Conservation (phyloP, 2,888 invertebrate genomes). For the Tethea ocularis region DNA sequence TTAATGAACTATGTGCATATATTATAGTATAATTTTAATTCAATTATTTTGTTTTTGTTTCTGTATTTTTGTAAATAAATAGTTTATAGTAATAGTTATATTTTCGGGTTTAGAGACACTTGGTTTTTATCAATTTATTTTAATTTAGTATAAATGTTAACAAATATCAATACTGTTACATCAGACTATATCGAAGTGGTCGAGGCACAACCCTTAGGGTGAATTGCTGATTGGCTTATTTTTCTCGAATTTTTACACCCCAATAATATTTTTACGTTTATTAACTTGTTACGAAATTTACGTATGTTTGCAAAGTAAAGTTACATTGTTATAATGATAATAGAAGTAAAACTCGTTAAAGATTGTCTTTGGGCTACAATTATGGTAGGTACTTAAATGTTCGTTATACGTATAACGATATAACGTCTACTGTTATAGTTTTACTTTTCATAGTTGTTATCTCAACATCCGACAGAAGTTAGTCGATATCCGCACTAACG, state of each 20-base stretch:
- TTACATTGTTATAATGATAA: background rate
- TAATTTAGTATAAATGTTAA: background rate
- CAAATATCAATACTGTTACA: slow-evolving; percentile 36
- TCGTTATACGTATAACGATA: slow-evolving; percentile 18
- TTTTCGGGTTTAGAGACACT: too few relatives aligned
- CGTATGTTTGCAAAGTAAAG: background rate
- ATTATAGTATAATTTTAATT: too few relatives aligned
- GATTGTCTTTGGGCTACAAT: background rate
- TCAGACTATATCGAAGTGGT: slow-evolving; percentile 19
- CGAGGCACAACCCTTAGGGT: slow-evolving; percentile 35
- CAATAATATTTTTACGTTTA: slow-evolving; percentile 17
- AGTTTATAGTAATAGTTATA: too few relatives aligned
- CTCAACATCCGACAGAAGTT: slow-evolving; percentile 69
- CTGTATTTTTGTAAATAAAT: too few relatives aligned
- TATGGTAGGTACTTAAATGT: slow-evolving; percentile 6
- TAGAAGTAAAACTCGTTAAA: background rate
- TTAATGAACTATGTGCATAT: too few relatives aligned
- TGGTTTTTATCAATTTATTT: too few relatives aligned
- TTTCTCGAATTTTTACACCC: slow-evolving; percentile 20
- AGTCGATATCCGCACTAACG: slow-evolving; percentile 69
- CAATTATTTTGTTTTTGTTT: too few relatives aligned
- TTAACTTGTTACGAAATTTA: background rate
- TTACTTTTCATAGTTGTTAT: slow-evolving; percentile 72
- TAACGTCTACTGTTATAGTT: slow-evolving; percentile 62
- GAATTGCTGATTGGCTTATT: slow-evolving; percentile 45